Base-by-base conservation (phyloP, 2,113 vertebrate genomes). In the Myotis davidii region DNA sequence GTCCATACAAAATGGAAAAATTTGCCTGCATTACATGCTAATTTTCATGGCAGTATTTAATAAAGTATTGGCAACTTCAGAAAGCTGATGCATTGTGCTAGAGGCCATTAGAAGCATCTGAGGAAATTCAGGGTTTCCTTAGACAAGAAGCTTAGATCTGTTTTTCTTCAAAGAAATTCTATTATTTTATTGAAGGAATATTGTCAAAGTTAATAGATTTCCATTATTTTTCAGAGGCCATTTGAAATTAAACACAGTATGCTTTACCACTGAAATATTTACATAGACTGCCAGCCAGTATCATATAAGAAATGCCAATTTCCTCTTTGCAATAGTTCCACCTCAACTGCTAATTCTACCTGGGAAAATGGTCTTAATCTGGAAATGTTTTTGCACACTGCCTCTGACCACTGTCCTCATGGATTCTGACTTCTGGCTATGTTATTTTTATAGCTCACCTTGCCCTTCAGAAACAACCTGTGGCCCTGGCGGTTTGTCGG, bases 151-250 rank as follows among this genome's bases (percentile, higher is more conserved):
- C 7, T 94, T 78, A 52, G 27, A 17, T 32, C 61, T 69, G 8
- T 29, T 85, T 96, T 92, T 92, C 45, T 89, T 97, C 65, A 90
- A 64, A 54, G 65, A 83, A 77, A 82, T 59, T 34, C 42, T 77
- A 20, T 86, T 72, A 84, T 90, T 94, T 8, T 77, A 37, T 73
- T 73, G 23, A 95, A 81, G 18, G 27, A 90, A 50, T 85, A 59
- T 39, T 77, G 65, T 81, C 76, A 90, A 48, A 85, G 16, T 79
- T 73, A 86, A 94, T 48, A 84, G 39, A 85, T 69, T 73, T 86
- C 10, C 27, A n/a, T 0, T 17, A 65, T 69, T 59, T 52, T 37
- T 12, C 23, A 90, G 64, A 94, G 45, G 4, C 17, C 20, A 81
- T 82, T 70, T 93, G 29, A 81, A 90, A 88, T 88, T 90, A 90